These are phyloP conservation scores for Myrmecobius fasciatus DNA, from an alignment of 2,113 vertebrate genomes.

Conservation along the genomic window DNA sequence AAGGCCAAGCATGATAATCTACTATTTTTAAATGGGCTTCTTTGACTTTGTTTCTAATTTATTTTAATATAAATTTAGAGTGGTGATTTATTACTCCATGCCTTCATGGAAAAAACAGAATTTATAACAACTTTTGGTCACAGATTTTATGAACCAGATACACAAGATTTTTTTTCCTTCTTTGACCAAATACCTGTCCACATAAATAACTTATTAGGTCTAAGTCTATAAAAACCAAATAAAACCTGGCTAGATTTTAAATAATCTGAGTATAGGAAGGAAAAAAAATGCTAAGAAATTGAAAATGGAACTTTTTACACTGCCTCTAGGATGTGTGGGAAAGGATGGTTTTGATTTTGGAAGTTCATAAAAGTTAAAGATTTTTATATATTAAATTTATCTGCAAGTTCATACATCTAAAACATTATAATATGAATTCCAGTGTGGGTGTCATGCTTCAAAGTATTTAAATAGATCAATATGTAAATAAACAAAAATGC, in stretches of 20 bases:
- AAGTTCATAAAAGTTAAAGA: neutral
- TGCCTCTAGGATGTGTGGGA: neutral
- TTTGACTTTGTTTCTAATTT: constrained; percentile 6
- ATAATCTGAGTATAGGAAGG: neutral
- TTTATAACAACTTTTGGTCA: neutral
- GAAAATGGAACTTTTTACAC: constrained; percentile 2
- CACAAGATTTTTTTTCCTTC: neutral
- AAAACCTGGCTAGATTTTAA: neutral
- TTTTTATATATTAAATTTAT: neutral
- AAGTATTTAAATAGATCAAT: neutral
- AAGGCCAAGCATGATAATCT: constrained; percentile 10
- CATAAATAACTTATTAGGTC: neutral
- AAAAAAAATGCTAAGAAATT: neutral
- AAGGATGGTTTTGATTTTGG: neutral
- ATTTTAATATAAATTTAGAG: constrained; percentile 3
- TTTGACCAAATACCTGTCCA: neutral
- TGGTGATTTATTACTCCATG: neutral
- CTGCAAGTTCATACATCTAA: neutral
- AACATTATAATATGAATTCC: neutral
- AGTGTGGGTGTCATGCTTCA: neutral
- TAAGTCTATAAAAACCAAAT: neutral
- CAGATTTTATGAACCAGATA: neutral
- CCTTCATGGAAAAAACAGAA: neutral
- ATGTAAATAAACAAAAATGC: neutral
- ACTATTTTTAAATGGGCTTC: neutral